Conservation (phyloP, 92 coral and sea anemone genomes). For the Porites divaricata region DNA sequence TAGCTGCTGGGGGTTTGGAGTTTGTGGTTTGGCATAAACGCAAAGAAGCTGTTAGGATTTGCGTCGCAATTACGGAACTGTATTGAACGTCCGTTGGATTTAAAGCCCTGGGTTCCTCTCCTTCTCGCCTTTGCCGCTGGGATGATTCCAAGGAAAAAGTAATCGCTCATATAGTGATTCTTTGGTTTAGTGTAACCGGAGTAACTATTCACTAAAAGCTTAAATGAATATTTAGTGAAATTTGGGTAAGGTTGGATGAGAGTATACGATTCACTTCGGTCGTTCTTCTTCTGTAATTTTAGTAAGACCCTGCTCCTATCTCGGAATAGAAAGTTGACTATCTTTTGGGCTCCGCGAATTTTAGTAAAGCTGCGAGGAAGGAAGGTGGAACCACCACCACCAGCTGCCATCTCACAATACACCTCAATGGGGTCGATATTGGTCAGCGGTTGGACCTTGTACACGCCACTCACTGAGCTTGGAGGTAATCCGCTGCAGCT, state of each 20-base stretch:
- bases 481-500: not conserved
- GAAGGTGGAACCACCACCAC: conserved; percentile 72
- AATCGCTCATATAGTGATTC: conserved; percentile 40
- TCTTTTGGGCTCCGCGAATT: not conserved
- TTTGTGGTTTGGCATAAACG: conserved; percentile 65
- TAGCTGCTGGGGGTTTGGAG: conserved; percentile 6
- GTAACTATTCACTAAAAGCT: conserved; percentile 42
- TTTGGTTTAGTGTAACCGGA: conserved; percentile 60
- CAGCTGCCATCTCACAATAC: conserved; percentile 60
- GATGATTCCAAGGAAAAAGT: conserved; percentile 55
- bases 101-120: conserved; percentile 45
- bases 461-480: conserved; percentile 46
- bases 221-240: not conserved
- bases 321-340: conserved; percentile 44
- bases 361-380: conserved; percentile 49
- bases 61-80: conserved; percentile 56
- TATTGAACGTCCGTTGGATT: conserved; percentile 48
- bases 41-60: conserved; percentile 4
- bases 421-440: conserved; percentile 36
- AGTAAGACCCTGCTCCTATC: conserved; percentile 57
- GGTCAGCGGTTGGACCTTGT: conserved; percentile 12
- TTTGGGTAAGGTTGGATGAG: conserved; percentile 27
- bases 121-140: conserved; percentile 24
- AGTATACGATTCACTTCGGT: conserved; percentile 32
- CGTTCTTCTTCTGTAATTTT: conserved; percentile 41